Conservation (phyloP, 2,797 vertebrate species). For the Iguana delicatissima region DNA sequence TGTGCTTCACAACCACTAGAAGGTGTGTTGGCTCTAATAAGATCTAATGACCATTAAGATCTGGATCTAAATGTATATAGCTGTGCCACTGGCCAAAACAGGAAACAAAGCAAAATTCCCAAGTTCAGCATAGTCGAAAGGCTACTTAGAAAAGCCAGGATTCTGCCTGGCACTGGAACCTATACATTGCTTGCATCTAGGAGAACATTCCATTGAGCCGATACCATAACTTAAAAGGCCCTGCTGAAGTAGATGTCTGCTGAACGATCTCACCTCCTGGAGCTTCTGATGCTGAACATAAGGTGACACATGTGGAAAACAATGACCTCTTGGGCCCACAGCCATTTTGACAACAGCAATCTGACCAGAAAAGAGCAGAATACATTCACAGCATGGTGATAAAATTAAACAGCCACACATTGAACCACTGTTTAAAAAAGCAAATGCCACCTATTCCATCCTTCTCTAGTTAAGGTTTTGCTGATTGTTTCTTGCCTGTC, state of each 20-base stretch:
- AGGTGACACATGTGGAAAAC: not conserved
- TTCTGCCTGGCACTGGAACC: not conserved
- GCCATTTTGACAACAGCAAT: not conserved
- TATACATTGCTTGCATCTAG: not conserved
- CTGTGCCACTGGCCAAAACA: not conserved
- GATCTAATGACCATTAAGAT: not conserved
- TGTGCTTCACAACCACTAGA: not conserved
- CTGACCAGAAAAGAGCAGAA: not conserved
- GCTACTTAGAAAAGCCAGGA: not conserved
- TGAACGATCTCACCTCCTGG: not conserved
- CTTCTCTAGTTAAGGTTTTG: not conserved
- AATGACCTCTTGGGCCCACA: no score
- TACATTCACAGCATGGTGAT: no score
- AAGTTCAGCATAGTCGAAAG: not conserved
- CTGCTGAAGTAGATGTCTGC: not conserved
- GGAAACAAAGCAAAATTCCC: not conserved
- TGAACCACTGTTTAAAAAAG: not conserved
- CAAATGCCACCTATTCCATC: not conserved
- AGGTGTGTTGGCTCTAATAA: no score
- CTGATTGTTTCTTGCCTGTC: not conserved
- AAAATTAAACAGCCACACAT: no score
- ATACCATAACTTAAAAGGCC: not conserved
- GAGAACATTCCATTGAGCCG: not conserved
- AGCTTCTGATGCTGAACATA: not conserved
- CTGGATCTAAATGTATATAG: not conserved